phyloP scores from a whole-genome alignment of 2,113 vertebrate genomes.

The Dromaius novaehollandiae region DNA sequence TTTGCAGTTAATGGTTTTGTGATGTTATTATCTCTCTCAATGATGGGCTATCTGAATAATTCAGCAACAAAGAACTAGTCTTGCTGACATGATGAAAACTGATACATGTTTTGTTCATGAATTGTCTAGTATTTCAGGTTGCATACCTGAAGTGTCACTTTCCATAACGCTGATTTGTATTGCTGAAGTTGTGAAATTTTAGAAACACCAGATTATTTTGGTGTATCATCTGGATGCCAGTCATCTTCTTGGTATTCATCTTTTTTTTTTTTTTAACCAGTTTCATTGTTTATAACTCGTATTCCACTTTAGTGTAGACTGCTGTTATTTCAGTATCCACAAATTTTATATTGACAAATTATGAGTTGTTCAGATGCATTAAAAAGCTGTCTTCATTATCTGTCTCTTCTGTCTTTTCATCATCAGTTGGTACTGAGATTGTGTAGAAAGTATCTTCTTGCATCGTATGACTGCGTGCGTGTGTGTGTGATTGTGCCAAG shows the following conservation, averaged over 20 bases:
- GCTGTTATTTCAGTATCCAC: neutral
- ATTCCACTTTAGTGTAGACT: neutral
- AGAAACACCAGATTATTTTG: neutral
- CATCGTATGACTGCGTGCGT: neutral
- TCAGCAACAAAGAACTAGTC: neutral
- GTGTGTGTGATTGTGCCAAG: neutral
- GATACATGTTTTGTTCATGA: neutral
- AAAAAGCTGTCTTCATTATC: neutral
- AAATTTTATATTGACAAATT: neutral
- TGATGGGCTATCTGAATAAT: neutral
- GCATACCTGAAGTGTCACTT: neutral
- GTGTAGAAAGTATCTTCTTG: neutral
- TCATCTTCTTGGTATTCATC: neutral
- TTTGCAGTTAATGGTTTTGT: neutral
- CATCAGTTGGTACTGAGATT: neutral
- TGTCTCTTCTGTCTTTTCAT: neutral
- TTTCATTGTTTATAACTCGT: neutral
- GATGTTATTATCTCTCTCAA: neutral
- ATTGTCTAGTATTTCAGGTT: neutral
- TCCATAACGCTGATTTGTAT: neutral
- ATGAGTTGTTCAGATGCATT: neutral
- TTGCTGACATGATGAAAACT: neutral
- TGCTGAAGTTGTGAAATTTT: neutral
- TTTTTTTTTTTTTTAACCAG: neutral
- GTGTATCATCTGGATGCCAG: neutral